A percentile compares a stretch with the other conserved stretches of the same genome.
These are phyloP conservation scores for Gallinago media DNA, from an alignment of 2,113 vertebrate species.

Conservation along the genomic window DNA sequence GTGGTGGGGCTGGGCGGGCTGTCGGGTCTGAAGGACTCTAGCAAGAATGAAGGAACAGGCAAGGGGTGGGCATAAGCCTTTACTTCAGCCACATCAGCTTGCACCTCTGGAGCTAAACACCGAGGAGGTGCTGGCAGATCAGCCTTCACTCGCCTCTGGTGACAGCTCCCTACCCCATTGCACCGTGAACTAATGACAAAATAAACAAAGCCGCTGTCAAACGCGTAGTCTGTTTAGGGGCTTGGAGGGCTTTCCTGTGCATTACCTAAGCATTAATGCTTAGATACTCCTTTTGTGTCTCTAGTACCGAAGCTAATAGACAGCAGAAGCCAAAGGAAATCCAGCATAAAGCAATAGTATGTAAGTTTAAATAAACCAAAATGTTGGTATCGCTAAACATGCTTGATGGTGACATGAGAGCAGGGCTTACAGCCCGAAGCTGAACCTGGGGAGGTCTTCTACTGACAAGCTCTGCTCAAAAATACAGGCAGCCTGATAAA, in stretches of 20 bases:
- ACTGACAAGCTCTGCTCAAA: background rate
- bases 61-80: background rate
- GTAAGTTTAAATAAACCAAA: background rate
- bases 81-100: fast-evolving
- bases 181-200: background rate
- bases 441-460: background rate
- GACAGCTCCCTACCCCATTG: fast-evolving
- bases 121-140: fast-evolving
- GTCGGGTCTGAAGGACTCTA: fast-evolving
- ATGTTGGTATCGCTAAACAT: background rate
- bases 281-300: background rate
- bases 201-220: background rate
- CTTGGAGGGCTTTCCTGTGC: background rate
- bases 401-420: background rate
- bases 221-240: background rate
- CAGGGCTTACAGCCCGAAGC: background rate
- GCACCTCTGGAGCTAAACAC: background rate
- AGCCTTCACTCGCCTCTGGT: background rate
- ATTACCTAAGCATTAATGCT: background rate
- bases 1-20: too few species aligned
- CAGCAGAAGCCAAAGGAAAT: background rate
- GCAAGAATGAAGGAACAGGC: background rate
- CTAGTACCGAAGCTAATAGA: background rate
- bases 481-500: background rate
- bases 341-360: background rate